These are phyloP conservation scores for Troilus luridus DNA, from an alignment of 2,888 invertebrate species.

Conservation along the genomic window DNA sequence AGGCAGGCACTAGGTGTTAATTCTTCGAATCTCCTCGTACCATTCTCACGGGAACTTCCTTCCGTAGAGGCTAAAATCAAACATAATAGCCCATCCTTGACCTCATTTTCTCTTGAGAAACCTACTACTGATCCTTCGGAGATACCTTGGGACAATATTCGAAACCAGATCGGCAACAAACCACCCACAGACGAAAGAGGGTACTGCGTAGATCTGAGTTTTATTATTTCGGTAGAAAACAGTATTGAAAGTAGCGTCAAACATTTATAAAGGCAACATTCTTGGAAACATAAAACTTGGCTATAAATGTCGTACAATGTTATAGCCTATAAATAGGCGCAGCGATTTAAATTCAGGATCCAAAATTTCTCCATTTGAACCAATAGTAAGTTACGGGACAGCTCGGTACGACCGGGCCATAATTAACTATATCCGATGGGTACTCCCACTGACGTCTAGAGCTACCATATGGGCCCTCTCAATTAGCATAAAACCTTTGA, in stretches of 20 bases:
- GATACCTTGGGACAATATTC: constrained; percentile 7
- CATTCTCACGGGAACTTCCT: constrained; percentile 1
- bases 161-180: neutral
- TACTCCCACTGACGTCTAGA: neutral
- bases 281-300: constrained; percentile 14
- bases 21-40: neutral
- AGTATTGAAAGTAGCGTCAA: neutral
- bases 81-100: neutral
- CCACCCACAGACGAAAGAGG: neutral
- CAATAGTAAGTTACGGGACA: constrained; percentile 1
- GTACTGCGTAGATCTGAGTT: neutral
- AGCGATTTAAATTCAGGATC: constrained; percentile 24
- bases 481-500: neutral
- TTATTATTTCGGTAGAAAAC: constrained; percentile 1
- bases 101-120: neutral
- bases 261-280: neutral
- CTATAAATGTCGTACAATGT: constrained; percentile 24
- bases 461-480: neutral
- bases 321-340: constrained; percentile 25
- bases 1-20: neutral
- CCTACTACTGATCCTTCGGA: neutral
- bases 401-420: neutral
- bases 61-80: neutral
- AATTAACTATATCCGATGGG: neutral
- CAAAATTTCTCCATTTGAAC: neutral